Evolutionary conservation across 2,113 vertebrate species (phyloP), one percentile per base, ranked within the genome.

Genomic region (Rhombomys opimus): DNA sequence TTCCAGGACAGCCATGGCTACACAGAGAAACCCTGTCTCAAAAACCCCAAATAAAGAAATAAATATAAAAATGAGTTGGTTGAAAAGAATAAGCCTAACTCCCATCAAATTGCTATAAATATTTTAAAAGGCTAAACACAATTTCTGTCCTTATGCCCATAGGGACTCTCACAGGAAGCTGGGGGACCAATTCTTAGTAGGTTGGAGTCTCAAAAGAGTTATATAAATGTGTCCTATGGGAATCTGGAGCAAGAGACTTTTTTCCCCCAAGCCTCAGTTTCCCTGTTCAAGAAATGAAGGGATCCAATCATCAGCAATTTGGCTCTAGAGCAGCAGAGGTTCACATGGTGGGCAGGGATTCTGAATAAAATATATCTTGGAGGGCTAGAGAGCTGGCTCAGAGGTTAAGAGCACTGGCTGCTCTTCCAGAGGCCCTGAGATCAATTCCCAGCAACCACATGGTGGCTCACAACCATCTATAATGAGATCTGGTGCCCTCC

Each of bases 211-310:
- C 38, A 93, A n/a, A 38, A 5, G 10, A 78, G 54, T 65, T 86
- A 59, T 3, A 52, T 15, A 38, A 87, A 67, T 35, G 73, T 77
- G 17, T 89, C 7, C 25, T 67, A n/a, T 38, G 25, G 67, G 86
- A 89, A 61, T 73, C 63, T 84, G 14, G 41, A 67, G 15, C 78
- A 87, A 46, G 85, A 63, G 80, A 81, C 17, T 67, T 32, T 86
- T 10, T 54, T 12, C 77, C 61, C 87, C 59, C n/a, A 25, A 85
- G 87, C 35, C 23, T 96, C 84, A 72, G 70, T 81, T 89, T 95
- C 52, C 65, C 59, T 46, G n/a, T n/a, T 32, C 30, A 75, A 93
- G 81, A 92, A 90, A 59, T 35, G n/a, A 92, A 87, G 27, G 46
- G 52, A 5, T 84, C 7, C 7, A 1, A 12, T 11, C 59, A 82